Evolutionary conservation across 1,140 invertebrate species (phyloP), one percentile per base, ranked within the genome.

Genomic region (Nasonia giraulti): DNA sequence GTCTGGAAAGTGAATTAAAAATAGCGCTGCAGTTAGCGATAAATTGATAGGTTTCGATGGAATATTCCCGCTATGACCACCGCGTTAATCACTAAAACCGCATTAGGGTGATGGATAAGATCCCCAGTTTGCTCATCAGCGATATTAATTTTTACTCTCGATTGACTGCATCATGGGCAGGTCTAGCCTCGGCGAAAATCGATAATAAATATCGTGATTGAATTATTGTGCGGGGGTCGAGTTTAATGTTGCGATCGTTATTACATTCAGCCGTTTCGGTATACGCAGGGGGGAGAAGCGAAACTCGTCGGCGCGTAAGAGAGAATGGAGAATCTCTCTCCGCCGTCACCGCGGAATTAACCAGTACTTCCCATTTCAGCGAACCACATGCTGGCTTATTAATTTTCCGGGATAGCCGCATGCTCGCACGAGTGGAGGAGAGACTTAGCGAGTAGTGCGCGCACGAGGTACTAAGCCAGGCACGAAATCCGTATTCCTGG

Each of bases 361-460:
- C 89, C 88, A 87, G 87, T 89, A 62, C 55, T 90, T 88, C 85
- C 89, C 87, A 87, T 89, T 89, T 87, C 78, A 84, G 82, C 87
- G 87, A 87, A 87, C 87, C 89, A 88, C 88, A 85, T 86, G 82
- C 79, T 88, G 88, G 88, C 89, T 92, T 92, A 92, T 92, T 92
- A 92, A 91, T 92, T 91, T 90, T 87, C 88, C 90, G 66, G 40
- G 27, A 71, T 71, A 62, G 66, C 62, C n/a, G 44, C 14, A 81
- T 27, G 27, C 27, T 27, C 82, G 5, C 33, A 37, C 40, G 40
- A 10, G 40, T 33, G 68, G 68, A 27, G 86, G 84, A 87, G 87
- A 86, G 87, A 86, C 83, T 88, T 80, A 68, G 71, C 84, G 86
- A 79, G 31, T 11, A n/a, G 55, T 62, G 55, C 20, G 1, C 14